phyloP scores from a whole-genome alignment of 2,888 invertebrate genomes.

The Gerris lacustris region DNA sequence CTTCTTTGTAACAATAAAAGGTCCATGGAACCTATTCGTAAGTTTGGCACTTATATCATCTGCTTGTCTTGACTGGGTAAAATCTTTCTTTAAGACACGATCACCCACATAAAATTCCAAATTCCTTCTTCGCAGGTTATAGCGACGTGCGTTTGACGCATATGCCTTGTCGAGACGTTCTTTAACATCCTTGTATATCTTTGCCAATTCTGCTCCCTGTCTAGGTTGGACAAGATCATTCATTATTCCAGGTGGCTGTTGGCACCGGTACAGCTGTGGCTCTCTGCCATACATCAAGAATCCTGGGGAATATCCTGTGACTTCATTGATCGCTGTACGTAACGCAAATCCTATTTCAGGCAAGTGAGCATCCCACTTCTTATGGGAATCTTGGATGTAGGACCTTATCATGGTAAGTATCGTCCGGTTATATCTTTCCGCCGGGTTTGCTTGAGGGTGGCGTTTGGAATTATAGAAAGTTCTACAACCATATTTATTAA shows the following conservation, averaged over 20 bases:
- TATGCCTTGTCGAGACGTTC: background rate
- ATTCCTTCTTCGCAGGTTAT: conserved; percentile 6
- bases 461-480: no score
- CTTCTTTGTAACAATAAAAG: no score
- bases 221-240: no score
- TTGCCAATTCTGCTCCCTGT: no score
- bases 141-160: no score
- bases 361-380: conserved; percentile 27
- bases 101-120: conserved; percentile 13
- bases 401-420: conserved; percentile 27
- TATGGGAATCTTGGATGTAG: conserved; percentile 27
- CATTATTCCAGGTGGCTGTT: no score
- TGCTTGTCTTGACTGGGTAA: conserved; percentile 6
- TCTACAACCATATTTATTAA: no score
- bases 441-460: conserved; percentile 30
- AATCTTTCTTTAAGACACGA: conserved; percentile 6
- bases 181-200: conserved; percentile 5
- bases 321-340: conserved; percentile 24
- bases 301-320: conserved; percentile 23
- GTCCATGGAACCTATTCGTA: conserved; percentile 12
- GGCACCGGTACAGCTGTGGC: conserved; percentile 7
- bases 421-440: conserved; percentile 29
- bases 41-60: conserved; percentile 12
- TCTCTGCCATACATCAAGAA: conserved; percentile 19
- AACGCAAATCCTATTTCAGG: conserved; percentile 27